Conservation (phyloP, 2,113 vertebrate species). For the Lepidothrix coronata region DNA sequence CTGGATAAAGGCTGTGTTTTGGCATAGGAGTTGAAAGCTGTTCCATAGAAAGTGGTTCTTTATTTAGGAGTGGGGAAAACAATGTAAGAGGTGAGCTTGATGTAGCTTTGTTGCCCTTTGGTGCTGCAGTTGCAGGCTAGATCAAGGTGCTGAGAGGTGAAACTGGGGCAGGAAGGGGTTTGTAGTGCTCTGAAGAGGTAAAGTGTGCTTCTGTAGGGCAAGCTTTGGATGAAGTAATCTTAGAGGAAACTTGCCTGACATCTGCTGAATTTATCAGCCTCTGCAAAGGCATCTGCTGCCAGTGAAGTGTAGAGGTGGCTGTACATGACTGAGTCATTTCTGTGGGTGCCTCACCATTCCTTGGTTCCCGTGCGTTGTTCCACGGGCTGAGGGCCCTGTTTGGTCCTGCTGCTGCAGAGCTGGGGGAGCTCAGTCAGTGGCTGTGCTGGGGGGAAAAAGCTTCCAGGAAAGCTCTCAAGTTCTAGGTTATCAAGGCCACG, state of each 20-base stretch:
- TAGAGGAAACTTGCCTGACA: neutral
- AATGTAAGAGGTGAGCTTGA: accelerated
- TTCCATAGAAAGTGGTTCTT: neutral
- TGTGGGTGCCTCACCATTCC: neutral
- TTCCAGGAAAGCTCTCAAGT: neutral
- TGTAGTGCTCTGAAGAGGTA: neutral
- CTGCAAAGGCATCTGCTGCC: neutral
- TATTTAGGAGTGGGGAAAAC: neutral
- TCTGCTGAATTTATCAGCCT: neutral
- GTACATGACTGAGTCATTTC: neutral
- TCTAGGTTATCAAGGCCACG: neutral
- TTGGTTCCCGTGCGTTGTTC: neutral
- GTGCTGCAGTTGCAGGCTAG: accelerated
- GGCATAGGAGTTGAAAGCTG: accelerated
- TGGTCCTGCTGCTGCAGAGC: neutral
- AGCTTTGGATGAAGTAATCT: neutral
- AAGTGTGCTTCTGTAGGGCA: neutral
- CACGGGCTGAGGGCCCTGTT: neutral
- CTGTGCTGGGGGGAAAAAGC: neutral
- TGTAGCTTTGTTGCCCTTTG: neutral
- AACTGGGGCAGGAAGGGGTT: neutral
- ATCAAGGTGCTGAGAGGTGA: neutral
- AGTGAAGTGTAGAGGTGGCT: neutral
- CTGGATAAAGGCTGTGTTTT: neutral
- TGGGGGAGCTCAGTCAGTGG: neutral